Evolutionary conservation across 2,113 vertebrate species (phyloP), one percentile per base, ranked within the genome.

Genomic region (Heteronetta atricapilla): DNA sequence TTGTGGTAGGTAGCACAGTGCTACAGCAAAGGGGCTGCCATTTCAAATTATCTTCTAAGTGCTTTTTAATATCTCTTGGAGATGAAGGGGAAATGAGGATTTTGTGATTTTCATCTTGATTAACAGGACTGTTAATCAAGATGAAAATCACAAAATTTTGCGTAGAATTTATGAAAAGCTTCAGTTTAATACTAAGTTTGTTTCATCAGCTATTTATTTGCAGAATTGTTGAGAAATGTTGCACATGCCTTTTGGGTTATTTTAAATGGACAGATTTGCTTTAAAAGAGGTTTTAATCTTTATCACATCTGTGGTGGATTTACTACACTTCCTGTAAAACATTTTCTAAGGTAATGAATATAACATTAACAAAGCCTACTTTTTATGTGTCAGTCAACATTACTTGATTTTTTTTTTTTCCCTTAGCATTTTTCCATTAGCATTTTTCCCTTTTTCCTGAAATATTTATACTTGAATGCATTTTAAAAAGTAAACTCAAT

Each of bases 211-310:
- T 76, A 68, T 77, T 89, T 96, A 28, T 86, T 75, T 93, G 53
- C 73, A 92, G 78, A 68, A 76, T 62, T 86, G 75, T 56, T 91
- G 62, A 84, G 85, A 96, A 92, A 89, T n/a, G 70, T 93, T 94
- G 89, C 87, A 74, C 64, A 55, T 86, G 70, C 72, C 18, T 89
- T 96, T 94, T 94, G 42, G 76, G 50, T 82, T 94, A 93, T 91
- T 95, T 95, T 82, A 91, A 97, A 95, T 64, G 38, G 74, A 79
- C 22, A 92, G 68, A 52, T 86, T 55, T 90, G 58, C 89, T 93
- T 86, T 88, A 93, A 95, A 97, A 90, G 67, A 92, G 42, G 50
- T 69, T 86, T 96, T 92, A 94, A 86, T 95, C 94, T 94, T 95
- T 95, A 88, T 95, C 88, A 86, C 85, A 87, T 96, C 62, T 90